Evolutionary conservation across 2,797 vertebrate species (phyloP).

Genomic region (Acipenser ruthenus): DNA sequence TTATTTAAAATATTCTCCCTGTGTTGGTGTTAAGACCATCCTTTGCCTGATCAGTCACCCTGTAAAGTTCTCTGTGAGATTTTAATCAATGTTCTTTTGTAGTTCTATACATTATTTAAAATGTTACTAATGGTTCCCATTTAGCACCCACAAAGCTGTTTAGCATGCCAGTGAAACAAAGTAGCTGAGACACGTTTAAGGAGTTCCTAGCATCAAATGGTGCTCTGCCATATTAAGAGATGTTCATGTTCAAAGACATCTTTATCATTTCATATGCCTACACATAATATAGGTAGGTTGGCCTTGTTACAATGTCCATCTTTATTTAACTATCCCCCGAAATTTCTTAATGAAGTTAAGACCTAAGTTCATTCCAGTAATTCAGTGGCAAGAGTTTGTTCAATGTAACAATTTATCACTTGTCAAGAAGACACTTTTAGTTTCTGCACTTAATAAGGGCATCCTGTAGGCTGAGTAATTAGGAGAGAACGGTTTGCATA

Average conservation of each 20-base stretch:
- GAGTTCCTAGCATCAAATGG: constrained; percentile 10
- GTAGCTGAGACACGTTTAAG: constrained; percentile 20
- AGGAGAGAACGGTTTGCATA: constrained; percentile 95
- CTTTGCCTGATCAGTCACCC: constrained; percentile 48
- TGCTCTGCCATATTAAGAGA: constrained; percentile 29
- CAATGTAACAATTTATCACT: constrained; percentile 97
- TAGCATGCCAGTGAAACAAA: constrained; percentile 46
- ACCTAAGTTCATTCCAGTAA: constrained; percentile 84
- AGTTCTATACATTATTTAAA: constrained; percentile 55
- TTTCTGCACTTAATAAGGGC: constrained; percentile 96
- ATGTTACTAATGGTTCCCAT: constrained; percentile 54
- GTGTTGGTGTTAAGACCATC: constrained; percentile 37
- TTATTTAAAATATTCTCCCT: constrained; percentile 61
- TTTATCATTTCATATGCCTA: constrained; percentile 52
- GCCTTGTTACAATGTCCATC: constrained; percentile 78
- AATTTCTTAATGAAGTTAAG: constrained; percentile 98
- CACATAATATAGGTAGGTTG: constrained; percentile 48
- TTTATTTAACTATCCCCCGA: constrained; percentile 81
- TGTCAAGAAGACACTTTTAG: constrained; percentile 97
- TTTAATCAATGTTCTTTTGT: constrained; percentile 47
- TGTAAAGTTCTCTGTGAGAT: constrained; percentile 37
- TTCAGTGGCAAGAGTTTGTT: constrained; percentile 82
- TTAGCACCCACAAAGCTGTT: constrained; percentile 43
- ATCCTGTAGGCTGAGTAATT: constrained; percentile 95
- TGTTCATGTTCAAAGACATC: constrained; percentile 39